Percentiles rank a stretch among this genome's conserved stretches.
These are phyloP conservation scores for Thunnus thynnus DNA, from an alignment of 2,113 vertebrate species.

Conservation along the genomic window DNA sequence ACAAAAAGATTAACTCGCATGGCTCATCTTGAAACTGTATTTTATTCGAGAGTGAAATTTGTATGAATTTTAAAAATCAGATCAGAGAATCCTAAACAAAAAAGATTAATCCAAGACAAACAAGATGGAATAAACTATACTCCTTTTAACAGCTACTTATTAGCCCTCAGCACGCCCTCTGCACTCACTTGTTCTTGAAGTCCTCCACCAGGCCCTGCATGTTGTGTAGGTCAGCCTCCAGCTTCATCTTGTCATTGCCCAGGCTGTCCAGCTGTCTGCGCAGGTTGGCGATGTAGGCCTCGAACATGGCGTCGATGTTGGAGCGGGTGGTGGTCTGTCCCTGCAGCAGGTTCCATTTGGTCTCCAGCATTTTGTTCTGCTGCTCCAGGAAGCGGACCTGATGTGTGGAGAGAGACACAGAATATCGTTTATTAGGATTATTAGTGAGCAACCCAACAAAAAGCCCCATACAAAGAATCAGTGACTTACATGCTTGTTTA, in stretches of 20 bases:
- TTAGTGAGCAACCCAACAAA: not conserved
- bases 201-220: slow-evolving; percentile 96
- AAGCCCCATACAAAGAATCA: not conserved
- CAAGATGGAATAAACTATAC: too few species aligned
- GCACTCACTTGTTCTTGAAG: slow-evolving; percentile 95
- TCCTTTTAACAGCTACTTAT: not conserved
- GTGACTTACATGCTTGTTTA: not conserved
- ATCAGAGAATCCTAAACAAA: not conserved
- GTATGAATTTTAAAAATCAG: not conserved
- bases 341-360: slow-evolving; percentile 95
- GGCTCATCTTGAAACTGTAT: not conserved
- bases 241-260: slow-evolving; percentile 89
- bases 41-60: not conserved
- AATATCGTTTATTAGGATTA: not conserved
- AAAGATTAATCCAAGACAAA: not conserved
- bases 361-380: slow-evolving; percentile 98
- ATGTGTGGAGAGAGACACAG: not conserved
- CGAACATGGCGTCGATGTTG: slow-evolving; percentile 91
- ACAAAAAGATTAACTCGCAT: slow-evolving; percentile 9
- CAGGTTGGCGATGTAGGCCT: slow-evolving; percentile 90
- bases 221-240: slow-evolving; percentile 93
- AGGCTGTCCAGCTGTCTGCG: slow-evolving; percentile 90
- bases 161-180: too few species aligned
- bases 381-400: slow-evolving; percentile 97
- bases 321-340: slow-evolving; percentile 87